phyloP scores from a whole-genome alignment of 2,113 vertebrate species.

The Rhinopomastus cyanomelas region DNA sequence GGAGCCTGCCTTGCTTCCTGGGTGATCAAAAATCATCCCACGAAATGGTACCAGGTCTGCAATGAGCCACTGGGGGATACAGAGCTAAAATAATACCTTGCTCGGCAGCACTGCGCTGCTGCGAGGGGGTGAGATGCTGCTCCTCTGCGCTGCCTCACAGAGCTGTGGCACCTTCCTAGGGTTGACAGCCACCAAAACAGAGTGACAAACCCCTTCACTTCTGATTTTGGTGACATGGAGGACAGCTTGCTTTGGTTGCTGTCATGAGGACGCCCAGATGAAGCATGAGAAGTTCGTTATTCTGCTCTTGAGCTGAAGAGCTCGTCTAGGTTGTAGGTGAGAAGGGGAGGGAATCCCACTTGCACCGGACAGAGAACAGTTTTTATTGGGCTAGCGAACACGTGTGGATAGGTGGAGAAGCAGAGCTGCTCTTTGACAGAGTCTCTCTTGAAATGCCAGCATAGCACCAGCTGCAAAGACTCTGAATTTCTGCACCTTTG shows the following conservation, averaged over 20 bases:
- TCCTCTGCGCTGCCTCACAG: rapidly evolving
- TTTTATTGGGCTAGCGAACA: neutral
- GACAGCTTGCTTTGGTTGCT: neutral
- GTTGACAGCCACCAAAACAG: neutral
- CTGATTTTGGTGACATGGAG: neutral
- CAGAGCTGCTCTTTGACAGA: neutral
- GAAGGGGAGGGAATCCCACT: neutral
- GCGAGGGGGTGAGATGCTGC: rapidly evolving
- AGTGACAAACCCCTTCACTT: neutral
- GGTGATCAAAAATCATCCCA: neutral
- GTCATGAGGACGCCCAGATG: neutral
- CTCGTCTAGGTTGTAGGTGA: rapidly evolving
- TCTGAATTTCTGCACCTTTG: neutral
- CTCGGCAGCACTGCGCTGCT: neutral
- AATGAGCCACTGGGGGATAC: rapidly evolving
- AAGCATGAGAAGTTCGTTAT: rapidly evolving
- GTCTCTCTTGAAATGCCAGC: neutral
- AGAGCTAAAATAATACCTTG: neutral
- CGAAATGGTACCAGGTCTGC: neutral
- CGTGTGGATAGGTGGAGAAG: neutral
- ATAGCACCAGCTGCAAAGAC: neutral
- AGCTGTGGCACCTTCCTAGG: rapidly evolving
- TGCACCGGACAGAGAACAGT: neutral
- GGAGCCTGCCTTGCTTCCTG: neutral
- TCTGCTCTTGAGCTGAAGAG: rapidly evolving